Conservation (phyloP, 2,797 vertebrate species). For the Phoxinus dragarum region DNA sequence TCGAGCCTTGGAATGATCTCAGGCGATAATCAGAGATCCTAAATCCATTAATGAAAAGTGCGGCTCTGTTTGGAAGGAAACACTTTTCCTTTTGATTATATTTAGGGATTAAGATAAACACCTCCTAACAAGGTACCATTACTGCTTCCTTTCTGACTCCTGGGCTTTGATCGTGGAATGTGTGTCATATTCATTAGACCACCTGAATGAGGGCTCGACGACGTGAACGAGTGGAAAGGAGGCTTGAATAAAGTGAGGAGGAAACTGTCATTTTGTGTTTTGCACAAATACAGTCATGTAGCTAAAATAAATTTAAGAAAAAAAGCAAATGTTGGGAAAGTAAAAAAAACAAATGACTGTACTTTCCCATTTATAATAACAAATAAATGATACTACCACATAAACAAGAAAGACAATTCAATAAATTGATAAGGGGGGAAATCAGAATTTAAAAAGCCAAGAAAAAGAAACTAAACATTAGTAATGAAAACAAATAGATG, state of each 20-base stretch:
- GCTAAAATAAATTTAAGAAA: background rate
- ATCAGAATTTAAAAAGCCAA: conserved; percentile 2
- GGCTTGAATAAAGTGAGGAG: background rate
- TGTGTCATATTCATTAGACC: conserved; percentile 48
- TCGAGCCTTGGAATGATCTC: background rate
- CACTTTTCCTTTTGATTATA: conserved; percentile 80
- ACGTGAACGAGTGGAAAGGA: conserved; percentile 9
- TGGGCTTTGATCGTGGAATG: conserved; percentile 56
- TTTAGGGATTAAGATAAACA: conserved; percentile 84
- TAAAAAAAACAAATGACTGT: background rate
- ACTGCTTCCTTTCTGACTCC: conserved; percentile 72
- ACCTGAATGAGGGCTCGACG: conserved; percentile 18
- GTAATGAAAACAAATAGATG: conserved; percentile 27
- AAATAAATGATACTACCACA: too few species aligned
- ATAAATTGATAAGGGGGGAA: background rate
- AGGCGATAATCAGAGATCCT: conserved; percentile 53
- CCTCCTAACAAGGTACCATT: conserved; percentile 80
- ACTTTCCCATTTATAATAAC: background rate
- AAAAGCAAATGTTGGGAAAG: background rate
- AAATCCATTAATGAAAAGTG: conserved; percentile 65
- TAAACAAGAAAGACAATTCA: conserved; percentile 5
- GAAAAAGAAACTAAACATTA: conserved; percentile 22
- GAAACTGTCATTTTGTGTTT: background rate
- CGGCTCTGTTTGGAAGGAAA: conserved; percentile 77
- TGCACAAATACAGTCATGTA: background rate